Percentiles rank a stretch among this genome's conserved stretches.
Conservation (phyloP, 2,888 invertebrate species). For the Saturnia japonica region DNA sequence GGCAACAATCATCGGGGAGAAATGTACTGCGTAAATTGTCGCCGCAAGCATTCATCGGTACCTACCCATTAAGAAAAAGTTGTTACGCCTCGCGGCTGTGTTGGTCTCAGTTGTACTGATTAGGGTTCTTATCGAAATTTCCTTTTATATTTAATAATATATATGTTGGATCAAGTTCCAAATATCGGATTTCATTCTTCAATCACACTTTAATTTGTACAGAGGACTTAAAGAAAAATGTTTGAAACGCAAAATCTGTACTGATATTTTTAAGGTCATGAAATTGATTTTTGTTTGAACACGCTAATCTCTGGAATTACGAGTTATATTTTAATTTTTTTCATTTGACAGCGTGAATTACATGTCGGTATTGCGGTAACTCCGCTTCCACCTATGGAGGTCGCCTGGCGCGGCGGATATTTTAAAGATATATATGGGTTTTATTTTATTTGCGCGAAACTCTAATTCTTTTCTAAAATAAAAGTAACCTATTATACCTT, state of each 20-base stretch:
- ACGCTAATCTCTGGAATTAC: no score
- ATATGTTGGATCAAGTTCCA: background rate
- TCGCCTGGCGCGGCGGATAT: no score
- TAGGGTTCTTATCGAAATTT: constrained; percentile 6
- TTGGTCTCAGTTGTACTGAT: constrained; percentile 6
- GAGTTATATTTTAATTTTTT: no score
- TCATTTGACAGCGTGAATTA: no score
- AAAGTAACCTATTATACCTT: no score
- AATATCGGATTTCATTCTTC: constrained; percentile 2
- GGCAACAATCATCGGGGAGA: constrained; percentile 74
- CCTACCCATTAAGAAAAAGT: constrained; percentile 12
- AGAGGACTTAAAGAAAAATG: background rate
- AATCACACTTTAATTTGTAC: background rate
- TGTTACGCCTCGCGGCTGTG: constrained; percentile 6
- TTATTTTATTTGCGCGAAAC: no score
- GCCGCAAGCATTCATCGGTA: constrained; percentile 47
- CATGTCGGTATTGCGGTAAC: no score
- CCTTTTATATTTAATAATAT: background rate
- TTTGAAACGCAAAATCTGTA: background rate
- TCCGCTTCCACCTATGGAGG: no score
- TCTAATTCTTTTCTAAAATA: no score
- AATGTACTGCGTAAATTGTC: constrained; percentile 71
- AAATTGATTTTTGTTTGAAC: no score
- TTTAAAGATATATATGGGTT: no score
- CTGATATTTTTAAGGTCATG: no score